Evolutionary conservation across 2,113 vertebrate species (phyloP), one percentile per base, ranked within the genome.

Genomic region (Syrmaticus mikado): DNA sequence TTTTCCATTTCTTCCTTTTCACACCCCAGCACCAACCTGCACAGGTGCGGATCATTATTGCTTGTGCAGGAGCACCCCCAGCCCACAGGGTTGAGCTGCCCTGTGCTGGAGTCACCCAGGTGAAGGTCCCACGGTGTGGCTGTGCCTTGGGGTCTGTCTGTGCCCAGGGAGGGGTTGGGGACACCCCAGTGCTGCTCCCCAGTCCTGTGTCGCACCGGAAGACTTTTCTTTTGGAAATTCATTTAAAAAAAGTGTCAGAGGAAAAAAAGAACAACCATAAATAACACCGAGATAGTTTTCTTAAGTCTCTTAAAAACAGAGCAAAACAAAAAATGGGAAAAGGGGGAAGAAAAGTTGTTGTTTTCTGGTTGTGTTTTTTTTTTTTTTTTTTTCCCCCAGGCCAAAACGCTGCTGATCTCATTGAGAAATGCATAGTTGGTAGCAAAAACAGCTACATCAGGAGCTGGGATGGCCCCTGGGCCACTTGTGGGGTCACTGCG

Each of bases 391-490:
- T 81, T 28, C 48, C 22, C 65, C 84, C 73, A 86, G 81, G 81
- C 67, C 80, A 76, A 61, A 80, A 82, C 0, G 4, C 76, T 55
- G 92, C 74, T 91, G 72, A n/a, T 53, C 82, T 92, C 72, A 9
- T 65, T 17, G 70, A 93, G 88, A 94, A 91, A 94, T 94, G 92
- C 95, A 95, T 94, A 96, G 94, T 82, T 91, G 95, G 86, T 81
- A 65, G 19, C 82, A 84, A 68, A 62, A 67, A 32, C 2, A 40
- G 86, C 92, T 89, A 73, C 87, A 48, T 64, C 1, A 22, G 62
- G 89, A 83, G 68, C 72, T 0, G 13, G 65, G 77, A 46, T 0
- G 4, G 61, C 61, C 15, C 67, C 50, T 27, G 58, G 79, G 90
- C 77, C 36, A 13, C 38, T 6, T 8, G 52, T 5, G 76, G 67